A percentile compares a stretch with the other conserved stretches of the same genome.
phyloP scores from a whole-genome alignment of 2,113 vertebrate species.

The Phrynosoma platyrhinos region DNA sequence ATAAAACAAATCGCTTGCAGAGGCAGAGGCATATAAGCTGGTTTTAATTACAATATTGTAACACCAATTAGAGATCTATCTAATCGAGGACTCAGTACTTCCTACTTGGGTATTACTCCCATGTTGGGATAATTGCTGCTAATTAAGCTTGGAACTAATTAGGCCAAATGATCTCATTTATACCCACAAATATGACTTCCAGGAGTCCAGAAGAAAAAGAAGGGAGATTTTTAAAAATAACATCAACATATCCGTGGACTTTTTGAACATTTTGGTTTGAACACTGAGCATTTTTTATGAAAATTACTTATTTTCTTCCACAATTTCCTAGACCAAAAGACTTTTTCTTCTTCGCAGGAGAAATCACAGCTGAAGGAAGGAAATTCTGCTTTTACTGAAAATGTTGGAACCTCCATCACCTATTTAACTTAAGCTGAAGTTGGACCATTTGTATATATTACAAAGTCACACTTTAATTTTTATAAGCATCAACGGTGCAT shows the following conservation, averaged over 20 bases:
- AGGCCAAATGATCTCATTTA: conserved; percentile 89
- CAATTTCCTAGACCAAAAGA: conserved; percentile 40
- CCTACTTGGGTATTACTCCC: conserved; percentile 88
- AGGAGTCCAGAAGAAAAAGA: conserved; percentile 78
- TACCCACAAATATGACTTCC: conserved; percentile 87
- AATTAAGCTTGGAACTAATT: conserved; percentile 91
- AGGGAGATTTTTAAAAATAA: conserved; percentile 59
- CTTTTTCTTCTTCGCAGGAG: conserved; percentile 35
- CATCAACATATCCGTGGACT: conserved; percentile 67
- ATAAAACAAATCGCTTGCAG: conserved; percentile 85
- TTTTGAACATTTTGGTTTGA: conserved; percentile 63
- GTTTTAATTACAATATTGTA: conserved; percentile 90
- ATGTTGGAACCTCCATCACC: neutral
- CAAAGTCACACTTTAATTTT: neutral
- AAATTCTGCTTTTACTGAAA: neutral
- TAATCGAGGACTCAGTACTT: conserved; percentile 87
- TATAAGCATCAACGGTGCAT: too few species aligned
- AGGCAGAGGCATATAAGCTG: conserved; percentile 83
- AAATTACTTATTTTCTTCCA: neutral
- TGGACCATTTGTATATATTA: neutral
- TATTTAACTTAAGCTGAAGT: neutral
- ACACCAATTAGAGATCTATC: conserved; percentile 89
- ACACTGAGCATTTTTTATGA: conserved; percentile 47
- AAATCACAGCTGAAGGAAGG: neutral
- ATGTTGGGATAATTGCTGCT: conserved; percentile 91